Evolutionary conservation across 1,140 invertebrate species (phyloP), one percentile per base, ranked within the genome.

Genomic region (Drosophila sp.): DNA sequence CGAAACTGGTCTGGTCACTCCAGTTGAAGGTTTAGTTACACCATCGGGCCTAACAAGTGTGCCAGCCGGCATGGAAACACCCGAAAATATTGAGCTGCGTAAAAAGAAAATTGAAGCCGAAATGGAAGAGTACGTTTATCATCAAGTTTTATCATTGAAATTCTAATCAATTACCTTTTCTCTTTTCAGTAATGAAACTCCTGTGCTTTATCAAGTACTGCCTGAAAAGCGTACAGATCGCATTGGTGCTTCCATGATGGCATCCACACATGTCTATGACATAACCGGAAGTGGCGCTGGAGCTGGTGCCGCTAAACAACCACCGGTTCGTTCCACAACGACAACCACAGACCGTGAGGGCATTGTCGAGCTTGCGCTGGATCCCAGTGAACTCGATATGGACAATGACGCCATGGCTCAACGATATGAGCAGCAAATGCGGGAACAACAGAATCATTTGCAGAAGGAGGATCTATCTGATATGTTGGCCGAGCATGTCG

Each of bases 401-500:
- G 98, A 99, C 92, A 97, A 97, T 47, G 97, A 98, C 77, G 97
- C 98, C 1, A 98, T 99, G 96, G 97, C 98, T 60, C 97, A 97
- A 40, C 94, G 98, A 38, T 99, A 99, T 92, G 99, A 99, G 92
- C 97, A 99, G 79, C 98, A 98, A 66, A 95, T 99, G 93, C 94
- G 97, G 54, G 98, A 99, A 90, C 96, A 98, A 84, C 97, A 98
- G 87, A 96, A 96, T 77, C 95, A 96, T 91, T 93, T 97, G 35
- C 95, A 96, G 72, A 96, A 97, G 73, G 99, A 99, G 93, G 99
- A 99, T 94, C 94, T 99, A 10, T 98, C 97, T 25, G 98, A 99
- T 91, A 99, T 99, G 98, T 94, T 99, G 70, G 98, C 98, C 27
- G 98, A 99, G 93, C 98, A 99, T 93, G 97, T 98, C 25, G 97